Evolutionary conservation across 2,888 invertebrate genomes (phyloP).

Genomic region (Calliopum simillimum): DNA sequence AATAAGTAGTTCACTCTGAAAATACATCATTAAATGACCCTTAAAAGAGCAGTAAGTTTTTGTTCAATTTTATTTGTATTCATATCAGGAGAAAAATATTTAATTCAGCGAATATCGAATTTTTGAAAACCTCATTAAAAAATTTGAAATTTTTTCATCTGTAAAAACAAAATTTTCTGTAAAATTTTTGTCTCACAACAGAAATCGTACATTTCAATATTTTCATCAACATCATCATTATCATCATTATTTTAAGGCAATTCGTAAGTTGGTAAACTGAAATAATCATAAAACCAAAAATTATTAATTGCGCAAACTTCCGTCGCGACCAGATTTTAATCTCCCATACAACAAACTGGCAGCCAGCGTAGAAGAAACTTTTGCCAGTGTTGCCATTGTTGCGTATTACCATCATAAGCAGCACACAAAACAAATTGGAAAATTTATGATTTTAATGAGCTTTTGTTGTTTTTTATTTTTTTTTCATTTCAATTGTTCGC

Average conservation of each 20-base stretch:
- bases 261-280: no score
- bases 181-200: constrained; percentile 32
- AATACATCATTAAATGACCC: no score
- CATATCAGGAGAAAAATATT: no score
- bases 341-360: not conserved
- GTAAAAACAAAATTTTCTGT: constrained; percentile 14
- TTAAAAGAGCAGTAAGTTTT: no score
- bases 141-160: constrained; percentile 21
- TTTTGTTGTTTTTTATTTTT: not conserved
- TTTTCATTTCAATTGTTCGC: constrained; percentile 25
- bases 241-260: constrained; percentile 14
- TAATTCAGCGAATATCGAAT: no score
- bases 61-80: no score
- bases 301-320: constrained; percentile 30
- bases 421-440: constrained; percentile 5
- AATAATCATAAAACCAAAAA: constrained; percentile 1
- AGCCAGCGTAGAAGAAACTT: not conserved
- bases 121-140: constrained; percentile 26
- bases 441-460: constrained; percentile 33
- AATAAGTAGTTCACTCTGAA: no score
- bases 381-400: constrained; percentile 3
- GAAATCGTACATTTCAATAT: constrained; percentile 2
- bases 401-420: not conserved
- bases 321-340: constrained; percentile 26
- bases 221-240: constrained; percentile 19